Percentiles rank a stretch among this genome's conserved stretches.
phyloP scores from a whole-genome alignment of 2,888 invertebrate species.

The Erpobdella octoculata region DNA sequence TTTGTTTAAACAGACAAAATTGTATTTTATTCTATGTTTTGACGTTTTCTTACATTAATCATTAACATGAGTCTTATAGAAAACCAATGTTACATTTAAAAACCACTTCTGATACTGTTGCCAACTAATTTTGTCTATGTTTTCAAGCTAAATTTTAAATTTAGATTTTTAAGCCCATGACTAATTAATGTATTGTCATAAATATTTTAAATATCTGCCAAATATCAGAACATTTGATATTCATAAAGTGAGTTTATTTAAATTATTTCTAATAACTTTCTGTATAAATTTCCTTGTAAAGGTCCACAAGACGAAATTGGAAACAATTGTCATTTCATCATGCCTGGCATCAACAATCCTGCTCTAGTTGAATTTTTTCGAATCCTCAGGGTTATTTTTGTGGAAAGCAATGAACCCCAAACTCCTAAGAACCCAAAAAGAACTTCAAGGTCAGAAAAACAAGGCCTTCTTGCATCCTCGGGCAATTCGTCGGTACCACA shows the following conservation, averaged over 20 bases:
- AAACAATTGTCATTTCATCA: constrained; percentile 34
- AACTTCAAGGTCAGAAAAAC: background rate
- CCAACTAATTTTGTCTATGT: too few relatives aligned
- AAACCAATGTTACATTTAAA: too few relatives aligned
- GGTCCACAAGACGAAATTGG: constrained; percentile 37
- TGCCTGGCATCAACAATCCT: constrained; percentile 34
- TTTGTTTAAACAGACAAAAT: too few relatives aligned
- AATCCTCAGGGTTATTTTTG: constrained; percentile 34
- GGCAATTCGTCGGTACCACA: background rate
- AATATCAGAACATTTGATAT: background rate
- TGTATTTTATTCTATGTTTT: too few relatives aligned
- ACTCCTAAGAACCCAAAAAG: background rate
- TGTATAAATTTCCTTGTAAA: too few relatives aligned
- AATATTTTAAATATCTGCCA: background rate
- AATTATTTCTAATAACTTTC: too few relatives aligned
- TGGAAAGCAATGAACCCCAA: background rate
- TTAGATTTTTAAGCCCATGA: too few relatives aligned
- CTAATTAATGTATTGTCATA: background rate
- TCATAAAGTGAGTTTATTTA: too few relatives aligned
- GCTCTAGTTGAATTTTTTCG: constrained; percentile 35
- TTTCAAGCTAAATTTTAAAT: too few relatives aligned
- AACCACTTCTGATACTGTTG: too few relatives aligned
- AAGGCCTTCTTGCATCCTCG: background rate
- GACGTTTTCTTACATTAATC: too few relatives aligned
- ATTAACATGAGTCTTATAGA: too few relatives aligned